Evolutionary conservation across 2,888 invertebrate genomes (phyloP), one percentile per base, ranked within the genome.

Genomic region (Eristalis tenax): DNA sequence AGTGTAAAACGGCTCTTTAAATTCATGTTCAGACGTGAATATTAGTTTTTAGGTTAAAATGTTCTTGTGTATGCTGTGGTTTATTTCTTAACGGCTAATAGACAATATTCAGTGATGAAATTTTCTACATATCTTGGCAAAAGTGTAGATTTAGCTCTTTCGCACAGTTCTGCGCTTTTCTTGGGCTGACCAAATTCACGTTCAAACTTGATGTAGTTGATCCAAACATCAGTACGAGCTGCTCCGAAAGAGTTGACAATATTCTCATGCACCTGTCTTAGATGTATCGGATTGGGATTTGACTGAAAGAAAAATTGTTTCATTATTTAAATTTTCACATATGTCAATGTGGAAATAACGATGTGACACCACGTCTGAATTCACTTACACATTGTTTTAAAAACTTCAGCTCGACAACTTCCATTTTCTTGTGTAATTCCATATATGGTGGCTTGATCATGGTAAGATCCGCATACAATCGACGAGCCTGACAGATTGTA

Each of bases 161-260:
- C 94, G 89, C 95, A 95, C 38, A 97, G 92, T 2, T 93, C 91
- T 0, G 94, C 93, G 40, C 95, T 94, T 80, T 93, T 93, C 89
- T 94, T 94, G 0, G 94, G 93, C 86, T 95, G 94, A 4, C 96
- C 95, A 89, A 94, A 92, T 88, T 94, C 94, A 83, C 94, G 94
- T 94, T 97, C 96, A 92, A 97, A 96, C 83, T 94, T 93, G 73
- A 97, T 94, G 90, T 95, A 96, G 89, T 96, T 94, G 89, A 96
- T 93, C 97, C 97, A 97, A 18, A 97, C 93, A 85, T 95, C 94
- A 4, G 94, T 93, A 91, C 95, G 94, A 4, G 93, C 93, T 89
- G 94, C 94, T 0, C 97, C 97, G 92, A 96, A 96, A 88, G 96
- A 95, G 77, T 94, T 93, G 18, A 94, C 94, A 40, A 95, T 94